These are phyloP conservation scores for Colossoma macropomum DNA, from an alignment of 2,113 vertebrate genomes.

Conservation along the genomic window DNA sequence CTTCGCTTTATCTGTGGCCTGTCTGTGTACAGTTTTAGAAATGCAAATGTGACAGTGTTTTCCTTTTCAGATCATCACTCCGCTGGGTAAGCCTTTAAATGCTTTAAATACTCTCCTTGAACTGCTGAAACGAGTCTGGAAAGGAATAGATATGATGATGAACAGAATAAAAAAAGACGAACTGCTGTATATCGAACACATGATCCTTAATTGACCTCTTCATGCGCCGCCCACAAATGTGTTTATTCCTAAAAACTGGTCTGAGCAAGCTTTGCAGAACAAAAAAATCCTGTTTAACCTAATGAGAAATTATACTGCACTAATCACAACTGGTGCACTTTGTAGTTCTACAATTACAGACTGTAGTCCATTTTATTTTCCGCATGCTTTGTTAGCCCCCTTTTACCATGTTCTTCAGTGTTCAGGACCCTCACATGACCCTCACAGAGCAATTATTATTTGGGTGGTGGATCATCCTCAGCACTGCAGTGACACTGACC, in stretches of 20 bases:
- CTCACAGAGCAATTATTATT: too few relatives aligned
- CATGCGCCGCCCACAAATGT: neutral
- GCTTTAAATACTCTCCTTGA: constrained; percentile 47
- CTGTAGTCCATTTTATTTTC: too few relatives aligned
- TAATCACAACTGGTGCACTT: too few relatives aligned
- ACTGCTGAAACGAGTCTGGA: constrained; percentile 10
- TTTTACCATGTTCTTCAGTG: too few relatives aligned
- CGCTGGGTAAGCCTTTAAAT: constrained; percentile 62
- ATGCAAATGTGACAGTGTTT: constrained; percentile 62
- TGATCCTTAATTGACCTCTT: neutral
- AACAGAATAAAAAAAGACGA: too few relatives aligned
- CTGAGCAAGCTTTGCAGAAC: neutral
- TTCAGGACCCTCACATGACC: too few relatives aligned
- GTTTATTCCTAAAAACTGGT: too few relatives aligned
- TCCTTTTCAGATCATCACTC: constrained; percentile 68
- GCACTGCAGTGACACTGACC: too few relatives aligned
- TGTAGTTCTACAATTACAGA: too few relatives aligned
- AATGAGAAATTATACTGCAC: neutral
- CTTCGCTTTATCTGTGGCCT: constrained; percentile 31
- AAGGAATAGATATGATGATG: neutral
- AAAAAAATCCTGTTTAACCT: neutral
- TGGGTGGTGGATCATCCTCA: too few relatives aligned
- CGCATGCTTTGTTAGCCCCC: too few relatives aligned
- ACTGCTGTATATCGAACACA: neutral
- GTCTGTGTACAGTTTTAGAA: constrained; percentile 61